These are phyloP conservation scores for Pilophorus perplexus DNA, from an alignment of 2,888 invertebrate species.

Conservation along the genomic window DNA sequence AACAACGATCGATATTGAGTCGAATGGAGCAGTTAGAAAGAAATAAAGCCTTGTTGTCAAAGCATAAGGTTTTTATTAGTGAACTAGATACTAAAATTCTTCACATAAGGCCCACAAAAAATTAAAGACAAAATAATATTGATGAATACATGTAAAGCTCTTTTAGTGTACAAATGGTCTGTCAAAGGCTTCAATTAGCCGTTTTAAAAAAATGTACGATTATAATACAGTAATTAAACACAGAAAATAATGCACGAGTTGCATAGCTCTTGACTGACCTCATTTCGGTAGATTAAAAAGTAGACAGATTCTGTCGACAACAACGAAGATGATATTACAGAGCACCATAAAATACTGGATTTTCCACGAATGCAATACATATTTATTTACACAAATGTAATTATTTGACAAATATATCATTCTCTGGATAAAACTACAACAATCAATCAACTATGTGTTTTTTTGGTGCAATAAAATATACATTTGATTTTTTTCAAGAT, in stretches of 20 bases:
- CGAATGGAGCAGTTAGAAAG: no score
- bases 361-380: neutral
- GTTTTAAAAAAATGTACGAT: neutral
- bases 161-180: neutral
- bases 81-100: conserved; percentile 17
- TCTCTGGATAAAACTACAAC: conserved; percentile 23
- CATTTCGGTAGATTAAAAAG: neutral
- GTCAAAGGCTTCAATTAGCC: neutral
- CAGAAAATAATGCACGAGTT: neutral
- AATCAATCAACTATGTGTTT: neutral
- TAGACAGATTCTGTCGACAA: no score
- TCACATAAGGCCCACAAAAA: conserved; percentile 32
- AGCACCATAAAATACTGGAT: conserved; percentile 30
- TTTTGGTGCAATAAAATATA: conserved; percentile 19
- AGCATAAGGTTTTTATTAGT: conserved; percentile 31
- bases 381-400: neutral
- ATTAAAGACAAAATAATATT: conserved; percentile 1
- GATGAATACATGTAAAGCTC: conserved; percentile 12
- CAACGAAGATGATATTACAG: neutral
- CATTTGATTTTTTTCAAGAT: conserved; percentile 1
- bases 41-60: no score
- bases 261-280: neutral
- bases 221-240: neutral
- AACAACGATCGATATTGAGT: no score
- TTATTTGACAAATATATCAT: conserved; percentile 14